Percentiles rank a stretch among this genome's conserved stretches.
phyloP scores from a whole-genome alignment of 30 jellyfish, hydroid and myxozoan genomes.

The Aurelia sp. region DNA sequence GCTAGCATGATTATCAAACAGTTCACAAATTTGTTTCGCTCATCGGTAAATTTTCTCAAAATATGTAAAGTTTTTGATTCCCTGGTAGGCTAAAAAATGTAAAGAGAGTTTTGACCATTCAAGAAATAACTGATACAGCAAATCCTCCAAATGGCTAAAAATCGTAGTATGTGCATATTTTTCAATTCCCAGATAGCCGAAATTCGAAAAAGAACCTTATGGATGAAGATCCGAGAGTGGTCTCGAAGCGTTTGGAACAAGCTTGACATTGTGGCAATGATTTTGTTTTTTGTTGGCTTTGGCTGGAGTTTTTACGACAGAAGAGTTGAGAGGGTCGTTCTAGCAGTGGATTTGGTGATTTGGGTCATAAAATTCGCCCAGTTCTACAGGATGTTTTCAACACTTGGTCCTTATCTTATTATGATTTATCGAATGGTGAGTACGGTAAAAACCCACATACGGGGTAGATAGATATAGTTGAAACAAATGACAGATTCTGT shows the following conservation, averaged over 20 bases:
- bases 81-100: too few species aligned
- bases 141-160: too few species aligned
- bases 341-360: constrained; percentile 64
- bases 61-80: too few species aligned
- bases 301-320: constrained; percentile 28
- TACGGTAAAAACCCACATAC: too few species aligned
- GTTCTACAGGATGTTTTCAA: constrained; percentile 75
- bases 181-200: constrained; percentile 24
- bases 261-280: constrained; percentile 55
- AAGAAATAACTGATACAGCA: too few species aligned
- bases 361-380: constrained; percentile 73
- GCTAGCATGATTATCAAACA: too few species aligned
- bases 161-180: too few species aligned
- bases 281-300: constrained; percentile 65
- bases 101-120: too few species aligned
- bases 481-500: too few species aligned
- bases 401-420: constrained; percentile 86
- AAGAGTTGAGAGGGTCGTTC: constrained; percentile 42
- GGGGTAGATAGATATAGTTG: too few species aligned
- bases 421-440: constrained; percentile 83
- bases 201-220: constrained; percentile 30
- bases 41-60: too few species aligned
- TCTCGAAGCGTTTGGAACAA: constrained; percentile 61
- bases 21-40: too few species aligned
- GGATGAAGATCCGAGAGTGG: constrained; percentile 32